phyloP scores from a whole-genome alignment of 2,113 vertebrate genomes.

The Hemicordylus capensis region DNA sequence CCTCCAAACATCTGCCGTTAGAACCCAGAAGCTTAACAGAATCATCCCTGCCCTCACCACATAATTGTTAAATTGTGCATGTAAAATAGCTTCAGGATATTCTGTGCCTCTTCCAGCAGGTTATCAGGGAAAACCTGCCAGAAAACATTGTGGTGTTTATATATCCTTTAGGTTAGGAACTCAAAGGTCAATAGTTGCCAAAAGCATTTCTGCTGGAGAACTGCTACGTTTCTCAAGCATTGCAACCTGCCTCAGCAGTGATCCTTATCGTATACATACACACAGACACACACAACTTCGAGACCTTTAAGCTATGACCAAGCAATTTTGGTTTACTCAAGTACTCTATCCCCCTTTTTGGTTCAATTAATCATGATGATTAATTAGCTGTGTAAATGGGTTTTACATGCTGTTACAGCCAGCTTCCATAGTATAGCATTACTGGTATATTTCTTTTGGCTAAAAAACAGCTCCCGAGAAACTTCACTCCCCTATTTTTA shows the following conservation, averaged over 20 bases:
- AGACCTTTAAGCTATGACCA: constrained; percentile 55
- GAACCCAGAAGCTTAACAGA: constrained; percentile 65
- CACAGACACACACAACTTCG: neutral
- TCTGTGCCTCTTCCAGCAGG: constrained; percentile 73
- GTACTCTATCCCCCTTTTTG: constrained; percentile 58
- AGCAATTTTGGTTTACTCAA: constrained; percentile 61
- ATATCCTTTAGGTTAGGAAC: constrained; percentile 74
- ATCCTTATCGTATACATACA: constrained; percentile 65
- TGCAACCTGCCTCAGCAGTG: constrained; percentile 55
- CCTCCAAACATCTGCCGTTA: constrained; percentile 59
- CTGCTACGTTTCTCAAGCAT: constrained; percentile 65
- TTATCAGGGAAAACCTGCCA: constrained; percentile 76
- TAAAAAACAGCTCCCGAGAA: neutral
- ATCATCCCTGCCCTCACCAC: constrained; percentile 70
- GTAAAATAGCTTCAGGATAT: constrained; percentile 78
- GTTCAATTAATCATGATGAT: constrained; percentile 64
- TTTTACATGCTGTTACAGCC: constrained; percentile 46
- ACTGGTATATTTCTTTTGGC: constrained; percentile 35
- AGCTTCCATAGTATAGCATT: neutral
- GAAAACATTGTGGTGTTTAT: constrained; percentile 73
- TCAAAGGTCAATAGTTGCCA: constrained; percentile 82
- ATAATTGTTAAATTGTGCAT: constrained; percentile 83
- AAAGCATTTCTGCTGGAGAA: constrained; percentile 74
- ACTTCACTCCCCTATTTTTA: neutral
- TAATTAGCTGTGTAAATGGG: constrained; percentile 52